Evolutionary conservation across 2,113 vertebrate species (phyloP), one percentile per base, ranked within the genome.

Genomic region (Epinephelus moara): DNA sequence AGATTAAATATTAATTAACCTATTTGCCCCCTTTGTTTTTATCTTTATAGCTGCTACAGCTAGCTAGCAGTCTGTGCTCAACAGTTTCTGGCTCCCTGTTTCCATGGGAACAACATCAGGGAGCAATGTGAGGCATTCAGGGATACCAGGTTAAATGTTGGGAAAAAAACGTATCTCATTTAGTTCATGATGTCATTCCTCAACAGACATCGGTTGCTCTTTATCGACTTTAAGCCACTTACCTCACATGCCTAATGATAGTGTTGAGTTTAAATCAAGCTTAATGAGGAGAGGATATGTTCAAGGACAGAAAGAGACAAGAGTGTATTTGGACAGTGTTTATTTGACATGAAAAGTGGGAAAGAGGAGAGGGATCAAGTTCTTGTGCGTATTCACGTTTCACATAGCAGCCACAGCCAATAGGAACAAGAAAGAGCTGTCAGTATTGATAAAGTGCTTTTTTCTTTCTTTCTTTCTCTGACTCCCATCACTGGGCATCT

Each of bases 321-420:
- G 30, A 10, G 0, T 18, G 50, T 9, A 40, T 33, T 55, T 77
- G 50, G 23, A 69, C 30, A 6, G 21, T 6, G 57, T 91, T 91
- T 91, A 91, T 80, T 90, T 64, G 55, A 60, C 47, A 61, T 50
- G 12, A 67, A 33, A 52, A 21, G 18, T 18, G 47, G n/a, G 18
- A n/a, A 53, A 69, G 23, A 30, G 52, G 42, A 52, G 2, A 42
- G 21, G 5, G 11, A 40, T 12, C 9, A 56, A 6, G 27, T n/a
- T 49, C 1, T 18, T n/a, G 27, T 1, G 37, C 33, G 4, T 33
- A 49, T 42, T 71, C 15, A 37, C 13, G 9, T n/a, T 60, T 63
- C 3, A 57, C 19, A n/a, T 7, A 14, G 30, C 13, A 56, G 52
- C 33, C 37, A 50, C 61, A 45, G 4, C 2, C 9, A 33, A 42